Evolutionary conservation across 2,113 vertebrate species (phyloP).

Genomic region (Callithrix jacchus): DNA sequence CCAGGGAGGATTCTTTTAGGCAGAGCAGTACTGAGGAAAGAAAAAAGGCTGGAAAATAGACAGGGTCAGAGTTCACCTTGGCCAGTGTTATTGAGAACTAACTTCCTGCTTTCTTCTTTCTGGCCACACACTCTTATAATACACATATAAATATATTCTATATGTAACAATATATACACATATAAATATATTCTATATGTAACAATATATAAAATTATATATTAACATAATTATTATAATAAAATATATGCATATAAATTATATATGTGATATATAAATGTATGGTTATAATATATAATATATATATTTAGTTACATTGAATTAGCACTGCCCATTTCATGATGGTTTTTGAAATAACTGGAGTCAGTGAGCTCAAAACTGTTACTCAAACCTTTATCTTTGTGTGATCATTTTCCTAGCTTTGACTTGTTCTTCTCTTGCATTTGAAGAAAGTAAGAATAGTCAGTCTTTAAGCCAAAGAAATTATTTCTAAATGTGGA

Average conservation of each 20-base stretch:
- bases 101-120: background rate
- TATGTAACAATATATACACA: no score
- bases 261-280: background rate
- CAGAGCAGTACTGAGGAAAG: background rate
- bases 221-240: no score
- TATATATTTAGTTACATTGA: background rate
- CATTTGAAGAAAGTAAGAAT: background rate
- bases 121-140: background rate
- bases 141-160: no score
- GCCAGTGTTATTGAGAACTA: background rate
- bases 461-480: background rate
- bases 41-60: background rate
- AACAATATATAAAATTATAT: no score
- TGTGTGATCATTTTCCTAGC: background rate
- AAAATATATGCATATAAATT: no score
- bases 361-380: background rate
- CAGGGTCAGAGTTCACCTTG: background rate
- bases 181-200: no score
- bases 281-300: background rate
- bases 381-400: background rate
- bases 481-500: background rate
- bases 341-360: background rate
- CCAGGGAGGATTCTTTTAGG: background rate
- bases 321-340: background rate
- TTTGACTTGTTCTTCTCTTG: background rate